phyloP scores from a whole-genome alignment of 2,888 invertebrate species.

The Scaptomyza polygonia region DNA sequence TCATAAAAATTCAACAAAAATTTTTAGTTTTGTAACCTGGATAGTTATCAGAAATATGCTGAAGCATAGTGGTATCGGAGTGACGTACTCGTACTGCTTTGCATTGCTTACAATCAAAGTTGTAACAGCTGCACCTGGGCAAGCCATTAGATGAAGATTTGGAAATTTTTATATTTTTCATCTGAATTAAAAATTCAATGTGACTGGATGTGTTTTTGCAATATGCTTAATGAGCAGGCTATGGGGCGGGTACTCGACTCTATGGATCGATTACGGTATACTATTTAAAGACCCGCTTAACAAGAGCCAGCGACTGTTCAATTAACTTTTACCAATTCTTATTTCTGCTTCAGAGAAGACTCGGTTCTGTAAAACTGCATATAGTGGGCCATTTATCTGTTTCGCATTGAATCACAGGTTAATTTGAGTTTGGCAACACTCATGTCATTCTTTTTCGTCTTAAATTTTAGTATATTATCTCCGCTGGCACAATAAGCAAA shows the following conservation, averaged over 20 bases:
- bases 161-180: conserved; percentile 30
- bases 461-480: no score
- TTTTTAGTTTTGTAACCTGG: not conserved
- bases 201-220: conserved; percentile 31
- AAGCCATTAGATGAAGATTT: conserved; percentile 15
- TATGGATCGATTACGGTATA: conserved; percentile 11
- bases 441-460: no score
- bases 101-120: not conserved
- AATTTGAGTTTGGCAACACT: no score
- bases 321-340: not conserved
- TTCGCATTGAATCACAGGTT: no score
- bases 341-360: conserved; percentile 1
- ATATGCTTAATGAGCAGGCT: conserved; percentile 23
- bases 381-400: no score
- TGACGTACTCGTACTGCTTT: not conserved
- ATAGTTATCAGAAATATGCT: conserved; percentile 9
- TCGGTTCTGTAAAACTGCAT: no score
- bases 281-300: not conserved
- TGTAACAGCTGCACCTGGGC: not conserved
- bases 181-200: conserved; percentile 25
- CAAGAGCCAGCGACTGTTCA: not conserved
- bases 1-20: conserved; percentile 2
- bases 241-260: conserved; percentile 30
- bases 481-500: no score
- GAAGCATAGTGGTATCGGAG: not conserved